Evolutionary conservation across 1,140 invertebrate genomes (phyloP), one percentile per base, ranked within the genome.

Genomic region (Drosophila tani): DNA sequence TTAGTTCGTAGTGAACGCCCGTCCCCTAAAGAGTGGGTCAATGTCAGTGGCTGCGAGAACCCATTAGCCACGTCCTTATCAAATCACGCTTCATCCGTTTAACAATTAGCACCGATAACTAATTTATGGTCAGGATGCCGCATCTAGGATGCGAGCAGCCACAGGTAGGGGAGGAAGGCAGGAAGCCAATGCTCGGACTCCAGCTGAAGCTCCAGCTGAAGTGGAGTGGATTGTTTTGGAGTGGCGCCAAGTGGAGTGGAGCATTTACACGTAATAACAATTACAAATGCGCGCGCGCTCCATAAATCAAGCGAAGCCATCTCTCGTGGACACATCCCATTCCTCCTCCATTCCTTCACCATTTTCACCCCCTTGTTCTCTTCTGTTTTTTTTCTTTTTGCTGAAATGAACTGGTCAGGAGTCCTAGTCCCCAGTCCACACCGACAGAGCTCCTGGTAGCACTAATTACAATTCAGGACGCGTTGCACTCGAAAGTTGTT

Each of bases 391-490:
- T 5, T 21, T 5, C 17, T 51, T 51, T 27, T 27, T 27, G 24
- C 7, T 11, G 21, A n/a, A 77, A 76, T 68, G 56, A 60, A 78
- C 74, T 68, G 64, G 45, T 46, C 62, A 15, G 43, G 29, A 58
- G 38, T 46, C 43, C 41, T 17, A 15, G 9, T 11, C 27, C 15
- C 9, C 32, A 40, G 8, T 45, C n/a, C 32, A 24, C 57, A 35
- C 40, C 15, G 45, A 14, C 29, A 15, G 51, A 14, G 38, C 69
- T 75, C 43, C 69, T 77, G 66, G 41, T 8, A 56, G 57, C 69
- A 74, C 78, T 80, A 80, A 80, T 80, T 80, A 80, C 78, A 80
- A 80, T 80, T 80, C 78, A 80, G 76, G 69, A 79, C 78, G 78
- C 77, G 76, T 80, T 80, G 69, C 76, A 79, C 76, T 80, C 63